Evolutionary conservation across 2,113 vertebrate species (phyloP), one percentile per base, ranked within the genome.

Genomic region (Pomatostomus ruficeps): DNA sequence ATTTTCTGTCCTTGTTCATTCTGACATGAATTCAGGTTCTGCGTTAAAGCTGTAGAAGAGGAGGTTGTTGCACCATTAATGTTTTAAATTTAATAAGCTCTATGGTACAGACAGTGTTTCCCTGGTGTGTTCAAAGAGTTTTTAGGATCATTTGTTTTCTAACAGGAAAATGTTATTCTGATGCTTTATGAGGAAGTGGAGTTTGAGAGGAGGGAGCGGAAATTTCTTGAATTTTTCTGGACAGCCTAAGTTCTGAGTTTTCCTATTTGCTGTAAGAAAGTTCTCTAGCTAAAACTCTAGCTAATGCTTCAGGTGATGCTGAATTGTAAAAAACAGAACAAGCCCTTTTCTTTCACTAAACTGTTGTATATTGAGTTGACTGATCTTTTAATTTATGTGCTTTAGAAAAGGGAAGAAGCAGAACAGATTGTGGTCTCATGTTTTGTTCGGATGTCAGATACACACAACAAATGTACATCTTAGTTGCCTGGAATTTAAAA

Each of bases 401-500:
- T 96, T 95, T 92, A 91, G 89, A 93, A 95, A 93, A 97, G 85
- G 49, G 62, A 76, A 75, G 79, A 91, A 92, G 76, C 8, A 19
- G 89, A 93, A 85, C 90, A 88, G 79, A 61, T 68, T 89, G 91
- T 84, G 36, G 68, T 84, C 71, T 70, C 21, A 2, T 55, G 26
- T 95, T 93, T 96, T 94, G 95, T 94, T 92, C 88, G 95, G 65
- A 87, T 87, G 86, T 91, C 83, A 88, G 65, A 88, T 77, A 83
- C 71, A 88, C 94, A 93, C 90, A 96, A 95, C 48, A 92, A 94
- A 95, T 91, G 89, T 92, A 93, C 89, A 84, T 95, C 62, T 87
- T 95, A 92, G 94, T 91, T 70, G 88, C 96, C 91, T 91, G 83
- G 93, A 96, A 87, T 90, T 87, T 29, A 1, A 7, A 66, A 88